Evolutionary conservation across 2,113 vertebrate species (phyloP).

Genomic region (Synodontis membranacea): DNA sequence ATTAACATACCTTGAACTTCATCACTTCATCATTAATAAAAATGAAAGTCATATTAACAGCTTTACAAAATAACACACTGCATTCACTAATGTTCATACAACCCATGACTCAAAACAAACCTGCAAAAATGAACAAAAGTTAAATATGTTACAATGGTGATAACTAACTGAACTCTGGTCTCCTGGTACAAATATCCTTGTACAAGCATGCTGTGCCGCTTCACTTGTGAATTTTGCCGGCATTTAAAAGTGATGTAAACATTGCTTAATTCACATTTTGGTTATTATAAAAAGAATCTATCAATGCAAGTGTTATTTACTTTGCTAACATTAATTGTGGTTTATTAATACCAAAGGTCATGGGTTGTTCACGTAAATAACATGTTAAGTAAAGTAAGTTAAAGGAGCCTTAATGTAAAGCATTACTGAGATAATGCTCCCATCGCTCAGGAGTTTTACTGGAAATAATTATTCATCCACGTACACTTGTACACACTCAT

Average conservation of each 20-base stretch:
- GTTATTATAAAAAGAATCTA: too few relatives aligned
- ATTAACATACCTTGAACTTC: neutral
- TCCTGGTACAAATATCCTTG: neutral
- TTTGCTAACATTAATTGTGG: too few relatives aligned
- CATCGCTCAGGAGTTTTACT: neutral
- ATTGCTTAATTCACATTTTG: too few relatives aligned
- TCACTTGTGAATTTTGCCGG: too few relatives aligned
- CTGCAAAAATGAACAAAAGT: neutral
- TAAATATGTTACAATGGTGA: too few relatives aligned
- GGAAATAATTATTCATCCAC: neutral
- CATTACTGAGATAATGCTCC: neutral
- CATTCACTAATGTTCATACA: neutral
- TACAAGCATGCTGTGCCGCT: neutral
- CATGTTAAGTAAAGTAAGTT: too few relatives aligned
- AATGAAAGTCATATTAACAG: neutral
- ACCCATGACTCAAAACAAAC: neutral
- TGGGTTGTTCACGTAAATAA: too few relatives aligned
- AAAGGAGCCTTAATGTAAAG: neutral
- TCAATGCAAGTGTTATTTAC: too few relatives aligned
- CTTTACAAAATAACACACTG: neutral
- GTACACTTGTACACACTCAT: neutral
- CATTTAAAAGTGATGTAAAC: too few relatives aligned
- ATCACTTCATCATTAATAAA: neutral
- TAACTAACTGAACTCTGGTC: neutral
- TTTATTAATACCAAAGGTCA: too few relatives aligned